A percentile compares a stretch with the other conserved stretches of the same genome.
These are phyloP conservation scores for western clawed frog (Xenopus tropicalis) DNA, from an alignment of 2,113 vertebrate species.

Conservation along the genomic window UCB_Xtro_10.0 CM004448.2:86692501-86693000, in stretches of 20 bases:
- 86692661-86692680: constrained; percentile 32
- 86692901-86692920: not conserved
- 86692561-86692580: constrained; percentile 23
- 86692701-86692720: constrained; percentile 16
- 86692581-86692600: constrained; percentile 14
- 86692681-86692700: constrained; percentile 26
- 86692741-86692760: constrained; percentile 5
- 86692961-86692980: no score
- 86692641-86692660: constrained; percentile 21
- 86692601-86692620: constrained; percentile 31
- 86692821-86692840: no score
- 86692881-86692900: not conserved
- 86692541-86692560: constrained; percentile 12
- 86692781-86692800: no score
- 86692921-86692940: no score
- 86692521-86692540: constrained; percentile 11
- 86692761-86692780: not conserved
- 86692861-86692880: no score
- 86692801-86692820: no score
- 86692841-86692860: no score
- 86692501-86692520: constrained; percentile 15
- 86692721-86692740: constrained; percentile 19
- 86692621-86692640: constrained; percentile 31
- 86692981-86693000: no score
- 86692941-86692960: no score